Evolutionary conservation across 2,113 vertebrate species (phyloP).

Genomic region (Engystomops pustulosus): DNA sequence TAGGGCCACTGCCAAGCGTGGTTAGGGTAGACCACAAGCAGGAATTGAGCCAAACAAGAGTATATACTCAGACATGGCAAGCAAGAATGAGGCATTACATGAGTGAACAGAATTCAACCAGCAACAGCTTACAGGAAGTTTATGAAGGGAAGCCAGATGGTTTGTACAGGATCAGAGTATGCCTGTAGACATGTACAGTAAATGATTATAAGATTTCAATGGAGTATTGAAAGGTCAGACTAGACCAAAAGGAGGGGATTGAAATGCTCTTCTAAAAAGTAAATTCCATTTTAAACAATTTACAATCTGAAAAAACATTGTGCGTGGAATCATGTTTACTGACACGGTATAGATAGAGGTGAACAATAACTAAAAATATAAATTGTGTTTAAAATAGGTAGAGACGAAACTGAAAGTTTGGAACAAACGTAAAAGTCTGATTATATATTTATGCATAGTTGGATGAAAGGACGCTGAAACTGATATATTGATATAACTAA

Average conservation of each 20-base stretch:
- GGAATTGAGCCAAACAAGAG: constrained; percentile 12
- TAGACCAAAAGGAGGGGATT: constrained; percentile 21
- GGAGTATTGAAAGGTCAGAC: constrained; percentile 51
- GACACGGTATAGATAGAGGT: too few relatives aligned
- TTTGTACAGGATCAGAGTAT: constrained; percentile 42
- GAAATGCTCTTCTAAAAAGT: constrained; percentile 21
- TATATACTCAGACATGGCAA: constrained; percentile 29
- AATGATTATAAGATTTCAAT: constrained; percentile 48
- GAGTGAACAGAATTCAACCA: constrained; percentile 28
- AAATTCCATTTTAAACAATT: not conserved
- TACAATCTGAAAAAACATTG: too few relatives aligned
- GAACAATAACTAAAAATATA: too few relatives aligned
- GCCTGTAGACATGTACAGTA: constrained; percentile 49
- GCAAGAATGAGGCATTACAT: constrained; percentile 21
- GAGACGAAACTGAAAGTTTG: too few relatives aligned
- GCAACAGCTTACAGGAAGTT: constrained; percentile 46
- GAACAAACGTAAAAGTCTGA: too few relatives aligned
- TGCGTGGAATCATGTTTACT: too few relatives aligned
- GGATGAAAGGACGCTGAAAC: too few relatives aligned
- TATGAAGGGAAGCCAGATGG: constrained; percentile 39
- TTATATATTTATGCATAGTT: too few relatives aligned
- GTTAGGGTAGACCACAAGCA: constrained; percentile 26
- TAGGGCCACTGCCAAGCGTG: constrained; percentile 14
- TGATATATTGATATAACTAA: too few relatives aligned
- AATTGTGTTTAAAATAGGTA: too few relatives aligned